Base-by-base conservation (phyloP, 2,797 vertebrate genomes). In the Poecilia wingei region DNA sequence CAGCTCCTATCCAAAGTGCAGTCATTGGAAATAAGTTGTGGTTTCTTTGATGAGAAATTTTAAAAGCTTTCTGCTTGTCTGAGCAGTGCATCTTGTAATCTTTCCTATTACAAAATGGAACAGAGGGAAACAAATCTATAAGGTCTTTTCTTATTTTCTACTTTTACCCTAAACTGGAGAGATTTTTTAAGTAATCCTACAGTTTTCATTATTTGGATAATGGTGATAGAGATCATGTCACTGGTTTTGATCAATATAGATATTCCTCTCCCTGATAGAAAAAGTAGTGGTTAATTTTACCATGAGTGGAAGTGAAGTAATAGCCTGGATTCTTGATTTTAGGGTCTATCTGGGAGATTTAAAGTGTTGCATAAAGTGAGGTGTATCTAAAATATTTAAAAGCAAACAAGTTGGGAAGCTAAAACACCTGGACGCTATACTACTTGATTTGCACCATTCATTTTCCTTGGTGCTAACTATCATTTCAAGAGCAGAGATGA, bases 11-110 rank as follows among this genome's bases (percentile, higher is more conserved):
- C 18, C 3, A 68, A 68, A 68, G 64, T 39, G 64, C 33, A 68
- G 33, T 22, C 33, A 39, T 41, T 39, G 36, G 33, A 68, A 68
- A 68, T 41, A 68, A 41, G 39, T 41, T 68, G 36, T 68, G 31
- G 28, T 68, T 68, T 68, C 64, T 22, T 68, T 36, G 64, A 68
- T 68, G 20, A 68, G 57, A 39, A 39, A 41, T 68, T 68, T 68
- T 2, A 39, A 68, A 68, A 68, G 20, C 33, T 68, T 39, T 66
- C 61, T 13, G 25, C 20, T 12, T 25, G 39, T 68, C 39, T 68
- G 66, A 41, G 25, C 36, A 68, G 25, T n/a, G 66, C 22, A 20
- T 66, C 31, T 22, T 39, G 33, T 22, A 20, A 20, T 66, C 61
- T 66, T 10, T 39, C 39, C 33, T 36, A 39, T 66, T 39, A 36